phyloP scores from a whole-genome alignment of 2,113 vertebrate species.

The Anser brachyrhynchus region DNA sequence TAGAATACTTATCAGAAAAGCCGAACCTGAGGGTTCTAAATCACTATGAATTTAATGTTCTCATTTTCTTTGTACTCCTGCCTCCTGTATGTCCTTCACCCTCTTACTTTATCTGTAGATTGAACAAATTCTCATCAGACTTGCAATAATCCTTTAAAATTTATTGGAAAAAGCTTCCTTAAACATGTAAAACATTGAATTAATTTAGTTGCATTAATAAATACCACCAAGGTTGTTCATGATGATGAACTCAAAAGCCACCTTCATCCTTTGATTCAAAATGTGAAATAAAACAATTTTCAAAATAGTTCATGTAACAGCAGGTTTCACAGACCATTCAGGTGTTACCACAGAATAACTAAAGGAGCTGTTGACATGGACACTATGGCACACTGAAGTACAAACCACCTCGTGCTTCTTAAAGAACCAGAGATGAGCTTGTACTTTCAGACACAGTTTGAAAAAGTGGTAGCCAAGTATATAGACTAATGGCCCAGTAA shows the following conservation, averaged over 20 bases:
- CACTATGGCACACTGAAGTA: not conserved
- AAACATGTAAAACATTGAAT: not conserved
- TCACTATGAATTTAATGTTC: not conserved
- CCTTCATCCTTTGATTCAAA: not conserved
- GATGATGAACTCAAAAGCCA: not conserved
- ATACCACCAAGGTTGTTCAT: not conserved
- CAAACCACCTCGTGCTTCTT: not conserved
- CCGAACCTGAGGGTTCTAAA: not conserved
- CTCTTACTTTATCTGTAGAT: not conserved
- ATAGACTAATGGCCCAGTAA: not conserved
- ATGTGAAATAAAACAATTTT: not conserved
- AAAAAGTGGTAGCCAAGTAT: not conserved
- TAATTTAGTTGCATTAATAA: not conserved
- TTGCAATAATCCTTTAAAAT: not conserved
- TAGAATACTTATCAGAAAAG: not conserved
- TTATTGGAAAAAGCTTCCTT: not conserved
- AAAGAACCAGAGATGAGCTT: not conserved
- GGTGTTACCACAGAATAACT: not conserved
- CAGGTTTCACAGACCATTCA: not conserved
- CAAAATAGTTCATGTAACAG: not conserved
- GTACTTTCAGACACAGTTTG: not conserved
- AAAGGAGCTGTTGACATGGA: not conserved
- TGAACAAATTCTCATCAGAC: not conserved
- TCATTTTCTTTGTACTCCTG: not conserved
- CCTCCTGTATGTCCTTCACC: not conserved